Evolutionary conservation across 2,113 vertebrate genomes (phyloP).

Genomic region (Nasalis larvatus): DNA sequence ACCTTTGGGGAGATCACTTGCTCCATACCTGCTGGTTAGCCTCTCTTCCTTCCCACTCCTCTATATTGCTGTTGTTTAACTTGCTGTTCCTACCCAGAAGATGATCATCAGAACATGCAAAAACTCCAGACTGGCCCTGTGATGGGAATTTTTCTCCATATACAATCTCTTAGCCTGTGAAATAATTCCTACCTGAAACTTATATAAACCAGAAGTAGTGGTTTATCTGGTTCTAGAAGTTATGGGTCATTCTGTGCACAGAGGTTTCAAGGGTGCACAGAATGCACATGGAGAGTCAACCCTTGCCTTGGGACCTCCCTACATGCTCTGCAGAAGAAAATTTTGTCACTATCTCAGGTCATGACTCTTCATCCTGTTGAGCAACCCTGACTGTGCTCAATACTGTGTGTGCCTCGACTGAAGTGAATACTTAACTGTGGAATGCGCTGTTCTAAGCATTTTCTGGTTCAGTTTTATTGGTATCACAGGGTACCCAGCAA

Average conservation of each 20-base stretch:
- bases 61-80: slow-evolving; percentile 18
- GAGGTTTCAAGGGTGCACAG: background rate
- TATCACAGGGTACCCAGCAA: background rate
- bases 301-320: background rate
- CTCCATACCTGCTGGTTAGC: background rate
- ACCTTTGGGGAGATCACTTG: background rate
- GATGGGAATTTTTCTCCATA: background rate
- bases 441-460: background rate
- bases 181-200: background rate
- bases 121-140: background rate
- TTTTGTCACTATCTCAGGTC: background rate
- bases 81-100: background rate
- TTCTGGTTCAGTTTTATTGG: background rate
- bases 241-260: background rate
- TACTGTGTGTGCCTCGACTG: background rate
- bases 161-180: background rate
- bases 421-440: background rate
- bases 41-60: slow-evolving; percentile 3
- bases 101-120: background rate
- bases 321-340: background rate
- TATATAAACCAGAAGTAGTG: background rate
- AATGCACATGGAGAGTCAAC: background rate
- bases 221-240: background rate
- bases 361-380: background rate
- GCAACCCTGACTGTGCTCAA: rapidly evolving